A percentile compares a stretch with the other conserved stretches of the same genome.
phyloP scores from a whole-genome alignment of 1,140 invertebrate genomes.

The Probaryconus sp. region DNA sequence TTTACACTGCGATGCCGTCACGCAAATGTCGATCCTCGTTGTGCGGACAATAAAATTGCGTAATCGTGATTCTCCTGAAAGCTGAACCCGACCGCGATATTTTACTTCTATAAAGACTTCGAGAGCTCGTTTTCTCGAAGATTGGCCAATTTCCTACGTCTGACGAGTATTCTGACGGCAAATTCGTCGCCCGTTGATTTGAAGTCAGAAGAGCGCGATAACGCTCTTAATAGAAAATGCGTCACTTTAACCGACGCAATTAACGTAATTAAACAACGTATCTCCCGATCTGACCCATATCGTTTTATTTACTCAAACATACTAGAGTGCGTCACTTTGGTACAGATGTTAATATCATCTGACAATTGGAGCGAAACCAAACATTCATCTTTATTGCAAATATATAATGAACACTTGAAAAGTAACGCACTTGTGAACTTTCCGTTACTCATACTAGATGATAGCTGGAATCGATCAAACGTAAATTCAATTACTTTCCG shows the following conservation, averaged over 20 bases:
- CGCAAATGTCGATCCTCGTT: conserved; percentile 52
- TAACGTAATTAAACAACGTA: conserved; percentile 32
- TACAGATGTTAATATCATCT: conserved; percentile 70
- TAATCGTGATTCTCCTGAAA: conserved; percentile 41
- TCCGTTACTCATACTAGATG: conserved; percentile 4
- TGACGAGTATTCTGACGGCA: conserved; percentile 12
- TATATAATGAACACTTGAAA: conserved; percentile 30
- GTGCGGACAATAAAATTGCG: conserved; percentile 49
- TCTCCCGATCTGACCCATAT: conserved; percentile 74
- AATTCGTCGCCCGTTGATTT: conserved; percentile 48
- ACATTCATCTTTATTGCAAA: conserved; percentile 34
- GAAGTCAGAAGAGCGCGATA: conserved; percentile 16
- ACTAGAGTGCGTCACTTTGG: conserved; percentile 36
- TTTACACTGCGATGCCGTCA: conserved; percentile 50
- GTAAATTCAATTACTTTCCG: too few species aligned
- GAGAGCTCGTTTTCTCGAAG: conserved; percentile 25
- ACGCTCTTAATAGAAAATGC: conserved; percentile 39
- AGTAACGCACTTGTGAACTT: conserved; percentile 11
- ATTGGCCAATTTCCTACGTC: conserved; percentile 55
- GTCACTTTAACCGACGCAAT: conserved; percentile 22
- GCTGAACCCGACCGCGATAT: conserved; percentile 19
- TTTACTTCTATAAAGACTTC: conserved; percentile 7
- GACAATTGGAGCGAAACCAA: conserved; percentile 68
- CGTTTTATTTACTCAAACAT: conserved; percentile 50
- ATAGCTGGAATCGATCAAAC: too few species aligned